Evolutionary conservation across 2,797 vertebrate species (phyloP), one percentile per base, ranked within the genome.

Genomic region (Philypnodon macrostomus): DNA sequence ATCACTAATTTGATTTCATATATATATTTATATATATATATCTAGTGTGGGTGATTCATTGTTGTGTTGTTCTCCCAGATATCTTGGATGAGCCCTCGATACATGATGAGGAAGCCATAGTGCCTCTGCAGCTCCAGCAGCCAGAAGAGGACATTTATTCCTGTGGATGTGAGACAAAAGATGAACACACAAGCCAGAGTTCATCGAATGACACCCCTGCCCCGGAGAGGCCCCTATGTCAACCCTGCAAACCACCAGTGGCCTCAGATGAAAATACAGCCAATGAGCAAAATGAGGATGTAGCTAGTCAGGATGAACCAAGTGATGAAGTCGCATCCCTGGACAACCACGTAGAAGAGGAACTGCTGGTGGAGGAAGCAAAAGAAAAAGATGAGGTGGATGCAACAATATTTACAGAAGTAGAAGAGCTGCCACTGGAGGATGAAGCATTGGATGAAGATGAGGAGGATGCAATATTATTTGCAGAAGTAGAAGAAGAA

Each of bases 131-230:
- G 42, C 71, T 91, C 55, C 85, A 84, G 63, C 81, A 85, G 75
- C 63, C 83, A 1, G 87, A 90, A 24, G 83, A 46, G 14, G 76
- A 82, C 27, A 71, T 87, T 35, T 89, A 88, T 66, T 58, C 87
- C 47, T 89, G 88, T 12, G 47, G 63, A 26, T 91, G 89, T 53
- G 87, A 88, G 34, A 37, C 78, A 18, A 57, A 82, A 6, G 83
- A 87, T 23, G 84, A 89, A 34, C 79, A 49, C 2, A 26, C 70
- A 21, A 80, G 77, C 63, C 88, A 84, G 67, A 90, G 82, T 58
- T 85, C 88, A 35, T 91, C 90, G 35, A 91, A 91, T 0, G 90
- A 91, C 77, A 91, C 90, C 0, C 90, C 90, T 0, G 88, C 86
- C 24, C 88, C 90, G 0, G 86, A 88, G 64, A 81, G 77, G 70